Evolutionary conservation across 2,888 invertebrate genomes (phyloP).

Genomic region (Drosophila nr. medialis): DNA sequence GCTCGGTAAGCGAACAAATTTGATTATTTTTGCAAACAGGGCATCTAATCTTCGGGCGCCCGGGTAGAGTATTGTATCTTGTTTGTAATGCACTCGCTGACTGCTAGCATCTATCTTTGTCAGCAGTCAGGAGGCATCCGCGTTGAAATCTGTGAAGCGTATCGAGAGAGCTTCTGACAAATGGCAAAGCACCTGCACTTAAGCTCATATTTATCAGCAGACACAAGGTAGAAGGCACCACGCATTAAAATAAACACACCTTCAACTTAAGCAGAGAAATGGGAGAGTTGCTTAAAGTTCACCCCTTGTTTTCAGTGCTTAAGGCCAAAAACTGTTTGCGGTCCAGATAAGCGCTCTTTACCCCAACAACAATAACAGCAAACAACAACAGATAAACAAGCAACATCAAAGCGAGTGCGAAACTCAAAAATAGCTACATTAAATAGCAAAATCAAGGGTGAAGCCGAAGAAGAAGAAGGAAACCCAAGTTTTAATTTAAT

Average conservation of each 20-base stretch:
- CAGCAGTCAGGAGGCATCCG: slow-evolving; percentile 25
- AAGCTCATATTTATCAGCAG: slow-evolving; percentile 64
- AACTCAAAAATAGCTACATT: slow-evolving; percentile 32
- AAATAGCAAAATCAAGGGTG: slow-evolving; percentile 23
- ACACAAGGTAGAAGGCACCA: neutral
- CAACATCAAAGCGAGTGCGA: slow-evolving; percentile 47
- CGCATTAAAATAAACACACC: slow-evolving; percentile 27
- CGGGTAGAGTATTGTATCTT: slow-evolving; percentile 5
- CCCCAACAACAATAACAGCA: slow-evolving; percentile 18
- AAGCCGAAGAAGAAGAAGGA: slow-evolving; percentile 18
- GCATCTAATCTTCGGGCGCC: neutral
- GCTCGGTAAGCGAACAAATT: neutral
- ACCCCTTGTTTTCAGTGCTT: slow-evolving; percentile 12
- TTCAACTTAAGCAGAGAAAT: neutral
- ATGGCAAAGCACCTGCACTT: slow-evolving; percentile 66
- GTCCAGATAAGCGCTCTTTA: slow-evolving; percentile 59
- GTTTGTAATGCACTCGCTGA: slow-evolving; percentile 64
- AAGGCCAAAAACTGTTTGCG: slow-evolving; percentile 57
- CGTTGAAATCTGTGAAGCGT: slow-evolving; percentile 6
- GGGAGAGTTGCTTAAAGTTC: slow-evolving; percentile 2
- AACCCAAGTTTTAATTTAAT: slow-evolving; percentile 73
- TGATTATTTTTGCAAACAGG: neutral
- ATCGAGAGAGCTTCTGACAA: slow-evolving; percentile 51
- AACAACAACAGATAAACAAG: neutral
- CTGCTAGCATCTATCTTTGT: slow-evolving; percentile 71